These are phyloP conservation scores for Orthosia incerta DNA, from an alignment of 2,888 invertebrate species.

Conservation along the genomic window DNA sequence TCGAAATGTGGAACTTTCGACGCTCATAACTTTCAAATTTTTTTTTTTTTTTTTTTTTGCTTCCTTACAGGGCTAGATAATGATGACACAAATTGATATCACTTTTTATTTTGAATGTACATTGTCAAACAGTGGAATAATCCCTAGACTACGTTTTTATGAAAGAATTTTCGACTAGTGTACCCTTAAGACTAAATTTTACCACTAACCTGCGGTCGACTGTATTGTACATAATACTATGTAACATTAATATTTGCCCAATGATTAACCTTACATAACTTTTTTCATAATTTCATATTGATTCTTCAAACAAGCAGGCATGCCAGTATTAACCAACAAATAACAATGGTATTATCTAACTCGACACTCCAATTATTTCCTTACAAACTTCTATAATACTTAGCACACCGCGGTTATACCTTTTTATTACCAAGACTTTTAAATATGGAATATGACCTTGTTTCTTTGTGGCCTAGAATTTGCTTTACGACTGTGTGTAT, in stretches of 20 bases:
- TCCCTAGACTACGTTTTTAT: too few relatives aligned
- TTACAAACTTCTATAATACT: constrained; percentile 33
- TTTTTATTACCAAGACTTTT: constrained; percentile 44
- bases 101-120: too few relatives aligned
- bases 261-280: constrained; percentile 6
- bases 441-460: constrained; percentile 52
- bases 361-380: constrained; percentile 36
- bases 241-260: constrained; percentile 23
- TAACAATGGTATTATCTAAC: constrained; percentile 45
- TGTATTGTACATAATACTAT: background rate
- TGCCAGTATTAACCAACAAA: constrained; percentile 18
- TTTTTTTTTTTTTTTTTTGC: too few relatives aligned
- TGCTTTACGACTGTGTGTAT: constrained; percentile 38
- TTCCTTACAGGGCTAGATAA: too few relatives aligned
- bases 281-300: constrained; percentile 41
- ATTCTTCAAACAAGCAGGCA: constrained; percentile 20
- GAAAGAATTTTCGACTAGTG: too few relatives aligned
- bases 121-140: too few relatives aligned
- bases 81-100: too few relatives aligned
- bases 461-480: constrained; percentile 53
- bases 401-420: constrained; percentile 26
- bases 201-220: too few relatives aligned
- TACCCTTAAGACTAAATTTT: too few relatives aligned
- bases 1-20: too few relatives aligned
- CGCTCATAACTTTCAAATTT: too few relatives aligned